These are phyloP conservation scores for Brachionus sp. DNA, from an alignment of 1,140 invertebrate genomes.

Conservation along the genomic window DNA sequence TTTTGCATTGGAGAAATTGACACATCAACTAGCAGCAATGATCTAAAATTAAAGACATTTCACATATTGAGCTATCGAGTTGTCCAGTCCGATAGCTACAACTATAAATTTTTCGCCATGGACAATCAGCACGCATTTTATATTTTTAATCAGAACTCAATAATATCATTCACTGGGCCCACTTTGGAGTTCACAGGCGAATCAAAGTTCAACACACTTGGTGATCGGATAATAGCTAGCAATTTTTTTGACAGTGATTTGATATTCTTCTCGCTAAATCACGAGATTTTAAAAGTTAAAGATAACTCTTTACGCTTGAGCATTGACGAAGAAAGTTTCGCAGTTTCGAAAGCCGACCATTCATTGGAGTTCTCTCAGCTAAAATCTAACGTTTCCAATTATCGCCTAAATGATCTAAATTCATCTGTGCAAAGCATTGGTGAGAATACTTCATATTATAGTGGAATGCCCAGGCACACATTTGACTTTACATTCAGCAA, in stretches of 20 bases:
- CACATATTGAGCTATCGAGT: not conserved
- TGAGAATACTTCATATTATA: not conserved
- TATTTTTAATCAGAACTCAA: not conserved
- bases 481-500: slow-evolving; percentile 41
- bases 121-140: slow-evolving; percentile 39
- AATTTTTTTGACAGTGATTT: slow-evolving; percentile 36
- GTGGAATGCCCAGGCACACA: not conserved
- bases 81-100: not conserved
- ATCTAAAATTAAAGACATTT: not conserved
- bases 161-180: slow-evolving; percentile 37
- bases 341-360: not conserved
- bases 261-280: slow-evolving; percentile 36
- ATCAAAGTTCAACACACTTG: slow-evolving; percentile 33
- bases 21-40: not conserved
- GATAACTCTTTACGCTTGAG: slow-evolving; percentile 29
- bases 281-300: slow-evolving; percentile 30
- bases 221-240: slow-evolving; percentile 31
- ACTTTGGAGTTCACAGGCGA: slow-evolving; percentile 37
- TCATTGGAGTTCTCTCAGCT: slow-evolving; percentile 11
- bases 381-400: slow-evolving; percentile 1
- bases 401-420: slow-evolving; percentile 2
- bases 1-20: slow-evolving; percentile 37
- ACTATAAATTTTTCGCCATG: slow-evolving; percentile 22
- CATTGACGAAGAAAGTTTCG: slow-evolving; percentile 30
- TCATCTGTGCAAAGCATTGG: slow-evolving; percentile 8